Percentiles rank a stretch among this genome's conserved stretches.
phyloP scores from a whole-genome alignment of 2,888 invertebrate species.

The Gryllus longicercus region DNA sequence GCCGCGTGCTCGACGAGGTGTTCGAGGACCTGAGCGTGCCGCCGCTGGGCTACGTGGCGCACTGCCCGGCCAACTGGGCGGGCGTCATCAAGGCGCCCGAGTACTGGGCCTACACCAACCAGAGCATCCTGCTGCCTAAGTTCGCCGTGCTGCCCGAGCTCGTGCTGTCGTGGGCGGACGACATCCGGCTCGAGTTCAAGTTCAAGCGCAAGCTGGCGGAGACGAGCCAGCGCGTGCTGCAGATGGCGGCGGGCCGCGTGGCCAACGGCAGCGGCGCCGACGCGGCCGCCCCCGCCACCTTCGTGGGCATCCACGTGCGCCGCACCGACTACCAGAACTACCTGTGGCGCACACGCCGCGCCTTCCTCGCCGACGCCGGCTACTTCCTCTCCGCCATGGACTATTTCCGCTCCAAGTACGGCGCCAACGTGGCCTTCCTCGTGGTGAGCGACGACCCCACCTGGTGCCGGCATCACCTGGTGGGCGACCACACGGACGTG shows the following conservation, averaged over 20 bases:
- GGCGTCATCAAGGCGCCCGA: constrained; percentile 52
- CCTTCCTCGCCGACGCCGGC: constrained; percentile 45
- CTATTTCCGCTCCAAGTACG: constrained; percentile 48
- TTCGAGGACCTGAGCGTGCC: constrained; percentile 56
- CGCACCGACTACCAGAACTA: constrained; percentile 57
- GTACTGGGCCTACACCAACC: constrained; percentile 56
- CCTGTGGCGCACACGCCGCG: constrained; percentile 52
- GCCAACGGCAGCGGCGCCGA: constrained; percentile 41
- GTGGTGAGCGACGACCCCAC: constrained; percentile 52
- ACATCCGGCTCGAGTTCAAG: constrained; percentile 55
- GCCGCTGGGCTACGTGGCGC: constrained; percentile 54
- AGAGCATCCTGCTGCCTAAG: constrained; percentile 55
- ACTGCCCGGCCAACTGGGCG: constrained; percentile 52
- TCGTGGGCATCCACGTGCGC: constrained; percentile 56
- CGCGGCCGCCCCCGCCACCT: constrained; percentile 42
- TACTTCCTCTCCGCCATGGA: constrained; percentile 50
- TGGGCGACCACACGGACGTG: constrained; percentile 44
- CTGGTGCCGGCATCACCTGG: constrained; percentile 50
- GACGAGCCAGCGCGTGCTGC: constrained; percentile 50
- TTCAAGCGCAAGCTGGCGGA: constrained; percentile 51
- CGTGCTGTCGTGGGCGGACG: constrained; percentile 55
- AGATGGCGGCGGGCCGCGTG: constrained; percentile 41
- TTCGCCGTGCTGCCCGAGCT: constrained; percentile 55
- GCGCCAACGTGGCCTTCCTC: constrained; percentile 46
- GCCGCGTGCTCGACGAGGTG: constrained; percentile 53